Evolutionary conservation across 2,797 vertebrate genomes (phyloP).

Genomic region (Cuculus canorus): DNA sequence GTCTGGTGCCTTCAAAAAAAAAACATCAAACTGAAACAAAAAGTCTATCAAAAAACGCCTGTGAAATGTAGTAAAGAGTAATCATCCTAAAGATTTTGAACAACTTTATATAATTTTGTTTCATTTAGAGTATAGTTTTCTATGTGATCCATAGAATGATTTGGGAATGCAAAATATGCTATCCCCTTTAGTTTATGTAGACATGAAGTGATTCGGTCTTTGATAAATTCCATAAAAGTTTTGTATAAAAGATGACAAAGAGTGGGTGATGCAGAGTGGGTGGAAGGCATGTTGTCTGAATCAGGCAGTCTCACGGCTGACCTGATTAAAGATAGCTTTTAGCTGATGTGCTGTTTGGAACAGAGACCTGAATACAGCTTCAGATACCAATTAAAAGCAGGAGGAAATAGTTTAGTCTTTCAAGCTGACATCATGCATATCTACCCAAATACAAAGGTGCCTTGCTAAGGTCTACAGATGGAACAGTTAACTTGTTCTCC

Average conservation of each 20-base stretch:
- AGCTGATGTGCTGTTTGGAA: neutral
- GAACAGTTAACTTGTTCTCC: neutral
- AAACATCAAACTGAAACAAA: neutral
- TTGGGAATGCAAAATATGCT: neutral
- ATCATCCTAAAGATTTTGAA: neutral
- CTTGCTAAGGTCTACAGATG: neutral
- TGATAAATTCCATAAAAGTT: neutral
- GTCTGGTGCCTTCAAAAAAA: neutral
- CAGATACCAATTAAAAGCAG: neutral
- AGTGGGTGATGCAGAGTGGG: neutral
- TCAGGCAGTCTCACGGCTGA: neutral
- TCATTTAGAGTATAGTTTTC: neutral
- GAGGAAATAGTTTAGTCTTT: neutral
- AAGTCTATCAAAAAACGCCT: neutral
- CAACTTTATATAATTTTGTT: neutral
- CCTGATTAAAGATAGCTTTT: neutral
- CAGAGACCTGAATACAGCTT: neutral
- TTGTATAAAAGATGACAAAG: neutral
- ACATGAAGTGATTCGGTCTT: neutral
- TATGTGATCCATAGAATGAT: neutral
- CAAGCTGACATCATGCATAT: neutral
- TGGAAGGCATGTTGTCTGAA: neutral
- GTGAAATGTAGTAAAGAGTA: neutral
- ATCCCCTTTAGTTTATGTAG: neutral
- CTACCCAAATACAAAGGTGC: neutral